These are phyloP conservation scores for Anastatus disparis DNA, from an alignment of 1,140 invertebrate genomes.

Conservation along the genomic window DNA sequence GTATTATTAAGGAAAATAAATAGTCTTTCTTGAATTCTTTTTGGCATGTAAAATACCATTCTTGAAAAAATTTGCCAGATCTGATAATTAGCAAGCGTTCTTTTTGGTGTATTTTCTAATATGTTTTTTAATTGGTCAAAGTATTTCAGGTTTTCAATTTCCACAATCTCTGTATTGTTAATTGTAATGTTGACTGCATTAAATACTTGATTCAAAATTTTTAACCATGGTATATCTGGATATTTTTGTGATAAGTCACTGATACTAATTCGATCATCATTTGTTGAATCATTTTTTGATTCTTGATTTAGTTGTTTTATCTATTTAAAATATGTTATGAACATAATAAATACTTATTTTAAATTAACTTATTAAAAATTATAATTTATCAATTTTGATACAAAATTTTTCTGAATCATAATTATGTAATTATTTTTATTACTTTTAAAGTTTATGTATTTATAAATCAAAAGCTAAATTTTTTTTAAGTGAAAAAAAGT, in stretches of 20 bases:
- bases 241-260: not conserved
- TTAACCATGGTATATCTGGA: conserved; percentile 10
- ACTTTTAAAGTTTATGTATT: too few relatives aligned
- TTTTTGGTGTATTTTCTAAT: not conserved
- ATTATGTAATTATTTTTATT: too few relatives aligned
- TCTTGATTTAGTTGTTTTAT: too few relatives aligned
- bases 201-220: not conserved
- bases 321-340: too few relatives aligned
- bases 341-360: too few relatives aligned
- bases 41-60: not conserved
- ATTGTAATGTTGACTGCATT: not conserved
- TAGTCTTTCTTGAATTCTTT: not conserved
- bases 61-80: not conserved
- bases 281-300: not conserved
- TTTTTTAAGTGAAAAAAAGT: too few relatives aligned
- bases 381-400: too few relatives aligned
- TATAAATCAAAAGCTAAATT: too few relatives aligned
- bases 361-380: too few relatives aligned
- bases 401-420: too few relatives aligned
- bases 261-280: not conserved
- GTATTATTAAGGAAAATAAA: too few relatives aligned
- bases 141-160: not conserved
- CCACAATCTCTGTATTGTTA: not conserved
- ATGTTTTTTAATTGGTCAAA: not conserved
- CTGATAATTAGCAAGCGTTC: too few relatives aligned